A percentile compares a stretch with the other conserved stretches of the same genome.
Evolutionary conservation across 37 sponge, comb jelly and placozoan genomes (phyloP).

Genomic region (Corticium candelabrum): DNA sequence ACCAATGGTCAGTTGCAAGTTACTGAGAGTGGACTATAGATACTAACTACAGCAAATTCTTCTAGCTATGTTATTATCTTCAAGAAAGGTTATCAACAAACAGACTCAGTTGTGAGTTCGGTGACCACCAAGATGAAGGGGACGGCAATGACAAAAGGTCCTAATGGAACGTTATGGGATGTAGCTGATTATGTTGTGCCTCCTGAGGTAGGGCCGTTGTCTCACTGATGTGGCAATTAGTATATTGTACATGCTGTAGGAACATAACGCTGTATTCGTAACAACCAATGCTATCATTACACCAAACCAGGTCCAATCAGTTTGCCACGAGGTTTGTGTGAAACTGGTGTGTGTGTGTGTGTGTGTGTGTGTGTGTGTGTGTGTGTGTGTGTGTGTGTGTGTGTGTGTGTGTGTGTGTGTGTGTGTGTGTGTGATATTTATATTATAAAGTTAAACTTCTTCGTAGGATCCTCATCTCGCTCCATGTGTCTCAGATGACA

Average conservation of each 20-base stretch:
- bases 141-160: background rate
- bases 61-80: constrained; percentile 44
- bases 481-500: no score
- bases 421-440: no score
- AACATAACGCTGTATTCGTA: background rate
- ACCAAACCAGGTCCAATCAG: background rate
- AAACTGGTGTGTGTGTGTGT: background rate
- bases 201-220: constrained; percentile 46
- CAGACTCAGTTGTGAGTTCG: constrained; percentile 28
- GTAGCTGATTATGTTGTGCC: constrained; percentile 58
- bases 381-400: no score
- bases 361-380: background rate
- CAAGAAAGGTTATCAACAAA: constrained; percentile 56
- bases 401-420: no score
- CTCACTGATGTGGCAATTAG: no score
- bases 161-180: constrained; percentile 26
- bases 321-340: background rate
- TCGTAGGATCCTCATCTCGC: no score
- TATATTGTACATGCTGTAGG: no score
- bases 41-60: background rate
- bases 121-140: constrained; percentile 77
- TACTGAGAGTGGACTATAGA: background rate
- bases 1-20: no score
- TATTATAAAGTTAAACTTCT: no score
- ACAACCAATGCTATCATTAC: background rate